Evolutionary conservation across 2,888 invertebrate genomes (phyloP), one percentile per base, ranked within the genome.

Genomic region (Ochlodes sylvanus): DNA sequence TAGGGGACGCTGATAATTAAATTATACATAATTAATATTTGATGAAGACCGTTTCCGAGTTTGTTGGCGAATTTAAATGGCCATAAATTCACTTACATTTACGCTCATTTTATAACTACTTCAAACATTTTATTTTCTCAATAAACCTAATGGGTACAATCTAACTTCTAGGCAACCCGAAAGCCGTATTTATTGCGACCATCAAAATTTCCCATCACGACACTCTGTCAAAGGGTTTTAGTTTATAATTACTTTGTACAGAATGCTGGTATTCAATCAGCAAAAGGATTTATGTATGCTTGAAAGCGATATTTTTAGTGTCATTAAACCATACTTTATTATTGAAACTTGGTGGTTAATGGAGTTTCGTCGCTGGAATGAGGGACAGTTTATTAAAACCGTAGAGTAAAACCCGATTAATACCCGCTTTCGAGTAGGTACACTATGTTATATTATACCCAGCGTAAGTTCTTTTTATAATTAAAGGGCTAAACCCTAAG

Each of bases 151-250:
- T 15, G 9, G 44, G 7, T 15, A 47, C 44, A 47, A 17, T 47
- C 44, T 17, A 47, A 47, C 44, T 44, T 44, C 15, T 17, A 47
- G 44, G 14, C 42, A 14, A 47, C 44, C 15, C 17, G 15, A 17
- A 47, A 47, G 44, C 44, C 17, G 7, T 47, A 47, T 47, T 47
- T 47, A 47, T 47, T 47, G 44, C 44, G 44, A 47, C 44, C 44
- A 47, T 47, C 44, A 47, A 47, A 47, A 47, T 47, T 47, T 38
- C 17, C 44, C 44, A 47, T 47, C 44, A 17, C 44, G 44, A 17
- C 42, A 5, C 17, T 47, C 44, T 47, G 44, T 47, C 17, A 47
- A 38, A 9, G 44, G 44, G 44, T 47, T 47, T 47, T 15, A 15
- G 44, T 47, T 47, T 7, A 47, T 47, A 47, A 47, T 47, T 47